These are phyloP conservation scores for Potorous gilbertii DNA, from an alignment of 2,797 vertebrate genomes.

Conservation along the genomic window DNA sequence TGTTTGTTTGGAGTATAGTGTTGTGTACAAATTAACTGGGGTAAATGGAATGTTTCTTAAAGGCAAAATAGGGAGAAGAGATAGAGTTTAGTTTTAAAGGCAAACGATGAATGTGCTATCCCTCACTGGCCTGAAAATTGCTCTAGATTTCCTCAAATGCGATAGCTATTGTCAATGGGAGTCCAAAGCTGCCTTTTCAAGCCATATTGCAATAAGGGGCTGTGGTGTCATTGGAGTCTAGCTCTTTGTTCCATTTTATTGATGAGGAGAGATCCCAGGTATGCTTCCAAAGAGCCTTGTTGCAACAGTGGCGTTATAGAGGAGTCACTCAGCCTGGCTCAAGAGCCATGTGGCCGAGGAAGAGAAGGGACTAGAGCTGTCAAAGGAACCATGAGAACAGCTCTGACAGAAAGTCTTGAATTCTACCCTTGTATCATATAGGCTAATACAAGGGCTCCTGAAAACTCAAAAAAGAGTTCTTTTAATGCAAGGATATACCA, in stretches of 20 bases:
- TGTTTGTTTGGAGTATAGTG: neutral
- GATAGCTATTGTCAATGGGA: neutral
- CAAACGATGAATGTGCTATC: neutral
- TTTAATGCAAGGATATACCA: neutral
- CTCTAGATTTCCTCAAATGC: neutral
- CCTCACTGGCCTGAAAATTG: neutral
- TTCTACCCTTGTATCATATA: neutral
- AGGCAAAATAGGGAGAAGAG: neutral
- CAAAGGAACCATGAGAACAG: neutral
- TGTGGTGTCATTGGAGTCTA: neutral
- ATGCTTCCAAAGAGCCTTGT: neutral
- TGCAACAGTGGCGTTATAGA: neutral
- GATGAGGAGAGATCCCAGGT: neutral
- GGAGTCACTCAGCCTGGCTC: neutral
- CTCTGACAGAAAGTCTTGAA: neutral
- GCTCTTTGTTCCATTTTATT: neutral
- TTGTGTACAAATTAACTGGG: conserved; percentile 15
- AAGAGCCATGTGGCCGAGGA: neutral
- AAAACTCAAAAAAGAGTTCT: neutral
- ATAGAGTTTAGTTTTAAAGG: neutral
- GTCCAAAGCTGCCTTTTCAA: neutral
- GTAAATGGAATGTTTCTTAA: conserved; percentile 10
- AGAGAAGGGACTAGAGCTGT: neutral
- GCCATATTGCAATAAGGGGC: neutral
- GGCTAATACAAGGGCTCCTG: neutral